A percentile compares a stretch with the other conserved stretches of the same genome.
Conservation (phyloP, 2,888 invertebrate genomes). For the Volucella inanis region DNA sequence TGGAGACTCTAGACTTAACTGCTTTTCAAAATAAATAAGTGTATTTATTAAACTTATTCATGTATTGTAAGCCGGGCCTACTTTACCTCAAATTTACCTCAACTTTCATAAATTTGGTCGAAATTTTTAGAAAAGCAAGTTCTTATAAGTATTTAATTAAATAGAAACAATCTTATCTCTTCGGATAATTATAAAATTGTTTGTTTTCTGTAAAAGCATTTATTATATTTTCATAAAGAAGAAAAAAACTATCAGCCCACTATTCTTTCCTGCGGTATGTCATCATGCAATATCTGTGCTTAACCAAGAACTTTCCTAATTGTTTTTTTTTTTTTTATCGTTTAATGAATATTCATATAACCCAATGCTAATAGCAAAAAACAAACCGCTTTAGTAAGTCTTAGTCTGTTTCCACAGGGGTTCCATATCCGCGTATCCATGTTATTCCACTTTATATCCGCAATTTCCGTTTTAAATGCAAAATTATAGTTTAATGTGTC, state of each 20-base stretch:
- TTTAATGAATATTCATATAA: conserved; percentile 62
- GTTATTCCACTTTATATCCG: conserved; percentile 55
- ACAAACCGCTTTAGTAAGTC: conserved; percentile 14
- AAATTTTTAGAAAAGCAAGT: too few relatives aligned
- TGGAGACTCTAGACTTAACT: too few relatives aligned
- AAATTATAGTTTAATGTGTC: conserved; percentile 68
- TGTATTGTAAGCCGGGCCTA: too few relatives aligned
- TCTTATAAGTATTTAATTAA: too few relatives aligned
- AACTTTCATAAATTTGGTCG: too few relatives aligned
- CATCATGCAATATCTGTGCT: conserved; percentile 26
- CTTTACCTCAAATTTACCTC: too few relatives aligned
- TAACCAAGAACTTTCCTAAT: conserved; percentile 9
- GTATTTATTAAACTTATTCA: too few relatives aligned
- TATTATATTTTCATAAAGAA: too few relatives aligned
- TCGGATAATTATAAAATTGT: too few relatives aligned
- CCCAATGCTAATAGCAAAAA: conserved; percentile 18
- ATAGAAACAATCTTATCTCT: too few relatives aligned
- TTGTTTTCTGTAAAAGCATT: too few relatives aligned
- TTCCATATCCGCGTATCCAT: conserved; percentile 36
- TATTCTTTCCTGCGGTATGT: conserved; percentile 43
- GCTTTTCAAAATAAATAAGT: too few relatives aligned
- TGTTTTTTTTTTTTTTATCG: conserved; percentile 4
- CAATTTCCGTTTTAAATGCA: conserved; percentile 69
- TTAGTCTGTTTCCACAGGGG: conserved; percentile 5
- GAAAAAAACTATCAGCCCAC: not conserved